Evolutionary conservation across 2,113 vertebrate species (phyloP).

Genomic region (Psophia crepitans): DNA sequence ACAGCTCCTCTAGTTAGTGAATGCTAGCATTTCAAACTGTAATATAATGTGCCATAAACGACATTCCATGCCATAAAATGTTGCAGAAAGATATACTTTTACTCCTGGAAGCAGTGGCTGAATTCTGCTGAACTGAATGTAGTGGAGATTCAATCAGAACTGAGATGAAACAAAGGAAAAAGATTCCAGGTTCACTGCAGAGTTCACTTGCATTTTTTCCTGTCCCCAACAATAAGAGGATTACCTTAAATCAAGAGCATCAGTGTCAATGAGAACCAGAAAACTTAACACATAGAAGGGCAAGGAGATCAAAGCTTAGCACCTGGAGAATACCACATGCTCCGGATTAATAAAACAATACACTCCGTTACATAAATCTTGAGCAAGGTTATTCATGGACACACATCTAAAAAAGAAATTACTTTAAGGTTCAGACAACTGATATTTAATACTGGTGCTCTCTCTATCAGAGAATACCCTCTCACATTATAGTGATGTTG

Average conservation of each 20-base stretch:
- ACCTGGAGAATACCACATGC: slow-evolving; percentile 77
- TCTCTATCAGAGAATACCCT: slow-evolving; percentile 56
- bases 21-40: slow-evolving; percentile 41
- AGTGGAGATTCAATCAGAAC: slow-evolving; percentile 52
- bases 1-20: slow-evolving; percentile 21
- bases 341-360: slow-evolving; percentile 77
- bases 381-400: slow-evolving; percentile 60
- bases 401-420: slow-evolving; percentile 66
- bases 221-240: slow-evolving; percentile 25
- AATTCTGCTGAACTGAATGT: slow-evolving; percentile 63
- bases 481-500: slow-evolving; percentile 64
- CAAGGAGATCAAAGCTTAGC: slow-evolving; percentile 79
- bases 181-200: slow-evolving; percentile 42
- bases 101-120: slow-evolving; percentile 53
- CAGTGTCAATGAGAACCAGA: slow-evolving; percentile 72
- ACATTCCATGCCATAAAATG: slow-evolving; percentile 69
- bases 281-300: slow-evolving; percentile 65
- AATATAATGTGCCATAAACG: slow-evolving; percentile 67
- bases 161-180: slow-evolving; percentile 47
- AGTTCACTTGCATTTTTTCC: slow-evolving; percentile 62
- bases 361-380: slow-evolving; percentile 73
- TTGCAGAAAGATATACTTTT: slow-evolving; percentile 75
- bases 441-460: slow-evolving; percentile 63
- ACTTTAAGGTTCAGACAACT: slow-evolving; percentile 70
- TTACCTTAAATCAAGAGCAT: slow-evolving; percentile 76